Conservation (phyloP, 2,797 vertebrate species). For the Notolepis coatsorum region DNA sequence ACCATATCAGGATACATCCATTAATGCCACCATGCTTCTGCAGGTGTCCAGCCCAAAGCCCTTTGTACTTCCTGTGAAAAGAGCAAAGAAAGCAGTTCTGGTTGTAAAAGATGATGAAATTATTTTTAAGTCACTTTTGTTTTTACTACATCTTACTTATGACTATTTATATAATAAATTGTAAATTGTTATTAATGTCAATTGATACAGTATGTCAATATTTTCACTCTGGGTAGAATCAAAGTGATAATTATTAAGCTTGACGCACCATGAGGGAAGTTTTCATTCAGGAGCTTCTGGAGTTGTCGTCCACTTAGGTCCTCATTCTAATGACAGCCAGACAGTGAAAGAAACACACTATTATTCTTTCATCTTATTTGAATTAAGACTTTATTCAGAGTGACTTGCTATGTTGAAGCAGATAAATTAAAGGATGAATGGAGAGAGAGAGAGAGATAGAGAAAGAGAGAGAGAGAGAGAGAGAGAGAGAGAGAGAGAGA, state of each 20-base stretch:
- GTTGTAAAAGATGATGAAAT: no score
- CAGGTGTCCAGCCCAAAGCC: slow-evolving; percentile 45
- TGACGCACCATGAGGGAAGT: slow-evolving; percentile 49
- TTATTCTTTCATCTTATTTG: no score
- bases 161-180: neutral
- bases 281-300: slow-evolving; percentile 53
- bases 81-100: neutral
- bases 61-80: slow-evolving; percentile 9
- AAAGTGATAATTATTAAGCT: neutral
- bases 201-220: neutral
- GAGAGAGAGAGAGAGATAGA: neutral
- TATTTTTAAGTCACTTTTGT: neutral
- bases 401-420: neutral
- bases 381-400: neutral
- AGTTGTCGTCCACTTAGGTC: slow-evolving; percentile 45
- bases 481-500: neutral
- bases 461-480: neutral
- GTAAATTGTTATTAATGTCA: neutral
- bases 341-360: neutral
- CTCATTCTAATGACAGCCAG: slow-evolving; percentile 29
- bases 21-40: slow-evolving; percentile 37
- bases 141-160: neutral
- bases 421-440: neutral
- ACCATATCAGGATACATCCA: slow-evolving; percentile 54
- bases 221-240: neutral